Evolutionary conservation across 2,888 invertebrate species (phyloP), one percentile per base, ranked within the genome.

Genomic region (Ichneumoninae sp.): DNA sequence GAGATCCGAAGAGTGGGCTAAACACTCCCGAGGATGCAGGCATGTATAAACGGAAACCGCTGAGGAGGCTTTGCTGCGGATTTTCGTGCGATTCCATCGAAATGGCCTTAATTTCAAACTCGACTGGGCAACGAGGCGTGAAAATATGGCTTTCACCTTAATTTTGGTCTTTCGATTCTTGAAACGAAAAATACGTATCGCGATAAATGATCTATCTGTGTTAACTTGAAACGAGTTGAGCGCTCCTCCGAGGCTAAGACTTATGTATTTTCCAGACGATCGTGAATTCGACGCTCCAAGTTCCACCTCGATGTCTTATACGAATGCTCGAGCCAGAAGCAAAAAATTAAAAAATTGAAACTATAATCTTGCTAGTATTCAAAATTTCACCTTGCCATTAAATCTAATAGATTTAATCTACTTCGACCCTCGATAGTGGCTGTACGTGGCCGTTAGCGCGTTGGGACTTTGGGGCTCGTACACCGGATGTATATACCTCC

Each of bases 111-210:
- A 84, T 81, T 81, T 36, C 47, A 78, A 73, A 74, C 70, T 81
- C 74, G 69, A 81, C 74, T 81, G 77, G 81, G 77, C 81, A 84
- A 63, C 84, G 77, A 81, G 44, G 63, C 68, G 68, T 74, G 44
- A 50, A 10, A 40, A 19, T 36, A 40, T n/a, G 22, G 5, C 40
- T 19, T 40, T 40, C 22, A n/a, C 3, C 36, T 40, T 40, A 19
- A 66, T 66, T 66, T 66, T 33, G 16, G 63, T 16, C 63, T 66
- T 66, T 66, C 66, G 4, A 66, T 40, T 40, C 66, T 66, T 10
- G 19, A 40, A 36, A 36, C 22, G 22, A 36, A 40, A 40, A 19
- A 63, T 16, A 63, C 16, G 16, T 16, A 63, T n/a, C 33, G 63
- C 22, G 57, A 57, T 26, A 22, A 57, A 57, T 10, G 3, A 26